phyloP scores from a whole-genome alignment of 1,140 invertebrate genomes.

The Drosophila malerkotliana region DNA sequence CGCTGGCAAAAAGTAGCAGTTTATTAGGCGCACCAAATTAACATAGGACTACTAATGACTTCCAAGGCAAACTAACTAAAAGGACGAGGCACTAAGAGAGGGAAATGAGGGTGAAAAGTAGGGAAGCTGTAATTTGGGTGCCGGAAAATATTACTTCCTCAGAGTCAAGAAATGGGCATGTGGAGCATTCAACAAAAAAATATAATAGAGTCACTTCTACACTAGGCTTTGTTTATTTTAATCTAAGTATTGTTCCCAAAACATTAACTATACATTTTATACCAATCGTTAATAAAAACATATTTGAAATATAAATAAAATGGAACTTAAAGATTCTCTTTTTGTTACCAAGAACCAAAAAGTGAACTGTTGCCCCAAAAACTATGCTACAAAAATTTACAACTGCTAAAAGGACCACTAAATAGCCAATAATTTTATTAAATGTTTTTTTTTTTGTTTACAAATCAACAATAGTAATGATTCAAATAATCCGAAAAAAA shows the following conservation, averaged over 20 bases:
- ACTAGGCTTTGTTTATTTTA: too few species aligned
- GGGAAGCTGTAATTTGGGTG: not conserved
- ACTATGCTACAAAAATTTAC: constrained; percentile 8
- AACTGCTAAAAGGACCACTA: not conserved
- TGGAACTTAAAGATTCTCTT: too few species aligned
- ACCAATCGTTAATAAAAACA: too few species aligned
- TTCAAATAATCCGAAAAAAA: not conserved
- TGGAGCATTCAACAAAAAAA: not conserved
- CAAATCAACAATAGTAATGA: not conserved
- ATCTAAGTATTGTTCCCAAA: too few species aligned
- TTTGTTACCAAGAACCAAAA: too few species aligned
- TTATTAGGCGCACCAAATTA: constrained; percentile 82
- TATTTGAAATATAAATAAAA: too few species aligned
- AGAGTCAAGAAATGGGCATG: not conserved
- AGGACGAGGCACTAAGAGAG: not conserved
- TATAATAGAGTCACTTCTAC: not conserved
- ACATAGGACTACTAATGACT: constrained; percentile 74
- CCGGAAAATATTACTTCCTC: not conserved
- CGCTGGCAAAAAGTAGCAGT: constrained; percentile 69
- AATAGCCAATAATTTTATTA: not conserved
- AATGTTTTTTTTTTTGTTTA: not conserved
- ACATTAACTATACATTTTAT: too few species aligned
- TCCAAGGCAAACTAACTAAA: constrained; percentile 31
- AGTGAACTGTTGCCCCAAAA: not conserved
- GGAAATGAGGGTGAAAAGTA: too few species aligned